These are phyloP conservation scores for Drosophila takahashii DNA, from an alignment of 1,140 invertebrate species.

Conservation along the genomic window DNA sequence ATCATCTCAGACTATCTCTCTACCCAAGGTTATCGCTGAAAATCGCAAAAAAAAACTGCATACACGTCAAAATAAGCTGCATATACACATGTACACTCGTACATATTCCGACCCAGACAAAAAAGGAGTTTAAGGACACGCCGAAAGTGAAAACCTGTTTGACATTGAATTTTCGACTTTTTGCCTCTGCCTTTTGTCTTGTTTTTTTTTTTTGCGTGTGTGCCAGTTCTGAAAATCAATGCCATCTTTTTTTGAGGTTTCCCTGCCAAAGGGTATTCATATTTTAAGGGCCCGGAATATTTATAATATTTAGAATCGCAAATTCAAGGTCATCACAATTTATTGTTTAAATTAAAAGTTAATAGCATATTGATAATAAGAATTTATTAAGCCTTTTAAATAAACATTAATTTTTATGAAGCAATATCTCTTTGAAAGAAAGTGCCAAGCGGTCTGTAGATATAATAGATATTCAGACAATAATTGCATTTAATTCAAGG, in stretches of 20 bases:
- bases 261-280: conserved; percentile 14
- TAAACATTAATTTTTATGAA: too few relatives aligned
- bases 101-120: conserved; percentile 24
- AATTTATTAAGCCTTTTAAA: background rate
- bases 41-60: conserved; percentile 46
- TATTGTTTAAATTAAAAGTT: background rate
- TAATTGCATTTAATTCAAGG: too few relatives aligned
- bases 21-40: conserved; percentile 74
- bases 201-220: conserved; percentile 29
- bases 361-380: background rate
- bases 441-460: too few relatives aligned
- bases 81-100: background rate
- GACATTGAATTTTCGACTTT: conserved; percentile 68
- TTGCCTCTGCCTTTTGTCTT: conserved; percentile 11
- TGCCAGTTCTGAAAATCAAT: conserved; percentile 57
- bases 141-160: conserved; percentile 75
- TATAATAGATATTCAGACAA: too few relatives aligned
- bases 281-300: background rate
- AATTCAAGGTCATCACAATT: background rate
- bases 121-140: conserved; percentile 74
- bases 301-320: background rate
- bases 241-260: conserved; percentile 36
- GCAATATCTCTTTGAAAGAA: too few relatives aligned
- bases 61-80: conserved; percentile 36
- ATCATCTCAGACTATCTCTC: conserved; percentile 55